Conservation (phyloP, 1,140 invertebrate genomes). For the Solenopsis invicta region DNA sequence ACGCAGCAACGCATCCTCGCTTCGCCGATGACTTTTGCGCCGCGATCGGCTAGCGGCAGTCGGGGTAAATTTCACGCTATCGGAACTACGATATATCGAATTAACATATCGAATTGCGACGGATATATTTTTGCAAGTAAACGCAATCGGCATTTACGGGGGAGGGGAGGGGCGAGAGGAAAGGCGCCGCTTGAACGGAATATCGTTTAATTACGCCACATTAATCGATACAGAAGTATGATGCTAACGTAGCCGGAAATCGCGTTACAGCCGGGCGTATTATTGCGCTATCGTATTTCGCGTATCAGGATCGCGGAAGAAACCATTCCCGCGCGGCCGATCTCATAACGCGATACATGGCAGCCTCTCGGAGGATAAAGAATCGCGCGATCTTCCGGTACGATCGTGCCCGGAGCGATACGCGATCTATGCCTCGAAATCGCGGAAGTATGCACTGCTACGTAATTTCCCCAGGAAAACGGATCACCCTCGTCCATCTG, state of each 20-base stretch:
- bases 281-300: constrained; percentile 41
- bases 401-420: constrained; percentile 17
- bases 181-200: background rate
- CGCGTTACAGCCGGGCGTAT: background rate
- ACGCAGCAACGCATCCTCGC: constrained; percentile 58
- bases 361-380: background rate
- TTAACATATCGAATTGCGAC: constrained; percentile 15
- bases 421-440: constrained; percentile 43
- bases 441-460: constrained; percentile 41
- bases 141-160: background rate
- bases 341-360: constrained; percentile 42
- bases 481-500: constrained; percentile 55
- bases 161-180: background rate
- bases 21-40: constrained; percentile 63
- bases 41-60: constrained; percentile 17
- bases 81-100: background rate
- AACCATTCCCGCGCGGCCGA: constrained; percentile 16
- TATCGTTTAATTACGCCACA: background rate
- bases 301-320: constrained; percentile 26
- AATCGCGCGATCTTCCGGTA: constrained; percentile 47
- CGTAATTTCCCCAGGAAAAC: constrained; percentile 51
- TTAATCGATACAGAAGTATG: background rate
- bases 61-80: constrained; percentile 16
- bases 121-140: constrained; percentile 2
- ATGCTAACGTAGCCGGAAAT: background rate